phyloP scores from a whole-genome alignment of 30 jellyfish, hydroid and myxozoan genomes.

The Cassiopea xamachana region DNA sequence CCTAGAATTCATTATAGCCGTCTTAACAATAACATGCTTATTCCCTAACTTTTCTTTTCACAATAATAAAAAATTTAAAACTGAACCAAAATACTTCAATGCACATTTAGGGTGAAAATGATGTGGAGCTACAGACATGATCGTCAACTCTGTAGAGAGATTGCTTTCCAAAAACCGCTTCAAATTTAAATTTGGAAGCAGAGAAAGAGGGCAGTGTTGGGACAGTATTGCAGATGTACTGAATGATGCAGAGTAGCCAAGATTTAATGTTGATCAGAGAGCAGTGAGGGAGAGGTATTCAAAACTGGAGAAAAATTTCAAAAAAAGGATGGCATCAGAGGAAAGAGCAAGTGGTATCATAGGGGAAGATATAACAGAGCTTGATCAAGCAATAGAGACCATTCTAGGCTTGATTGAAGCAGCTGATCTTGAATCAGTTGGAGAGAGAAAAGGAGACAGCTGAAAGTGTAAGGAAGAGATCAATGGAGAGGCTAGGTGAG shows the following conservation, averaged over 20 bases:
- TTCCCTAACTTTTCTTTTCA: neutral
- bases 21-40: neutral
- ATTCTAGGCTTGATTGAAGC: neutral
- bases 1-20: neutral
- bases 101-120: slow-evolving; percentile 4
- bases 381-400: slow-evolving; percentile 22
- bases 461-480: slow-evolving; percentile 15
- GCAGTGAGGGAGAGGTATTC: slow-evolving; percentile 38
- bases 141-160: slow-evolving; percentile 6
- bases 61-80: no score
- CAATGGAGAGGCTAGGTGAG: slow-evolving; percentile 1
- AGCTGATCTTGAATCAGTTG: neutral
- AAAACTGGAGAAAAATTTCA: slow-evolving; percentile 16
- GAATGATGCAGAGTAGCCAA: slow-evolving; percentile 8
- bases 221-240: slow-evolving; percentile 15
- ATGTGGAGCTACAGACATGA: slow-evolving; percentile 27
- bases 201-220: slow-evolving; percentile 33
- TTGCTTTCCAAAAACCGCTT: neutral
- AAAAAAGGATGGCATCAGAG: slow-evolving; percentile 5
- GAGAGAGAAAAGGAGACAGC: slow-evolving; percentile 18
- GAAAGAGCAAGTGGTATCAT: slow-evolving; percentile 26
- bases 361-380: slow-evolving; percentile 33
- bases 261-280: slow-evolving; percentile 18
- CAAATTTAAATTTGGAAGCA: slow-evolving; percentile 13
- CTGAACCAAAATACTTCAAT: neutral